Evolutionary conservation across 2,888 invertebrate species (phyloP).

Genomic region (Brenthis daphne): DNA sequence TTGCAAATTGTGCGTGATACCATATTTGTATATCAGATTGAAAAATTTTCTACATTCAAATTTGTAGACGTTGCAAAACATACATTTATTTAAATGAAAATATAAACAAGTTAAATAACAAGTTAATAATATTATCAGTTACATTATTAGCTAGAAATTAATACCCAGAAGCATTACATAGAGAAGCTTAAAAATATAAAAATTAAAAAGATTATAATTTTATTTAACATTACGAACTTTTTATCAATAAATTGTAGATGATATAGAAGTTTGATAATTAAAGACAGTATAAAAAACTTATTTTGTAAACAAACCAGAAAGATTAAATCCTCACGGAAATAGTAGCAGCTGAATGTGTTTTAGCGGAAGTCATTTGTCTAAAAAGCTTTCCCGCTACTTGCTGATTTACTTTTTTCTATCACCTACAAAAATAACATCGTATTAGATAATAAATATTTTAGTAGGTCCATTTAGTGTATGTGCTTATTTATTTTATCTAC

Average conservation of each 20-base stretch:
- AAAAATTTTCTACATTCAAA: constrained; percentile 41
- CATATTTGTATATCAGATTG: constrained; percentile 32
- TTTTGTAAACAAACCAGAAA: too few species aligned
- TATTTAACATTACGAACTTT: too few species aligned
- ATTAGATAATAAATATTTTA: constrained; percentile 9
- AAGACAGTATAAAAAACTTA: too few species aligned
- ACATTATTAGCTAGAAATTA: too few species aligned
- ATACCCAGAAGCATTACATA: too few species aligned
- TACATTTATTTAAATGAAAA: background rate
- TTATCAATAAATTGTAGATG: too few species aligned
- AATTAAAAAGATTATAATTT: too few species aligned
- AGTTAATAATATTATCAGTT: background rate
- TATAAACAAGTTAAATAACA: background rate
- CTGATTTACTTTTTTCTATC: constrained; percentile 12
- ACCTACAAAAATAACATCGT: constrained; percentile 5
- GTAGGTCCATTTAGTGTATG: background rate
- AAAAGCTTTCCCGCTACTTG: constrained; percentile 1
- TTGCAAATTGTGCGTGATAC: constrained; percentile 23
- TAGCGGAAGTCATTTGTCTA: constrained; percentile 17
- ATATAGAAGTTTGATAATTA: too few species aligned
- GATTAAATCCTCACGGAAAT: constrained; percentile 1
- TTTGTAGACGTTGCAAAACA: constrained; percentile 10
- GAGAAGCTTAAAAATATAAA: too few species aligned
- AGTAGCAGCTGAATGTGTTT: constrained; percentile 8
- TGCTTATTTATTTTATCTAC: background rate